phyloP scores from a whole-genome alignment of 2,888 invertebrate species.

The Callyntrura guangdongensis region DNA sequence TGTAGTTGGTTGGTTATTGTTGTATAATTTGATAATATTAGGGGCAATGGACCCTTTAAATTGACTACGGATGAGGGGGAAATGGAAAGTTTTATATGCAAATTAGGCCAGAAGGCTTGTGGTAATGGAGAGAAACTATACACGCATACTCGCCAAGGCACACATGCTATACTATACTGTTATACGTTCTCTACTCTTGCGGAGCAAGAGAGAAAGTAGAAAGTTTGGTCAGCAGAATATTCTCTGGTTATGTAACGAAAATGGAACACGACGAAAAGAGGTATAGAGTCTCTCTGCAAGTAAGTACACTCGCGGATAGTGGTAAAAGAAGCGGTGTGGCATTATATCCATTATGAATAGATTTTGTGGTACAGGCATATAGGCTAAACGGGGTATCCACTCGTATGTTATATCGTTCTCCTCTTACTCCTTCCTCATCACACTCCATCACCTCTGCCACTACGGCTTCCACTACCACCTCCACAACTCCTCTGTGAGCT shows the following conservation, averaged over 20 bases:
- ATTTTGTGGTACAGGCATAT: neutral
- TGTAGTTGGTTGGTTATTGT: neutral
- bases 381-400: slow-evolving; percentile 30
- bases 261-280: neutral
- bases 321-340: neutral
- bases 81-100: slow-evolving; percentile 28
- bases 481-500: slow-evolving; percentile 31
- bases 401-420: neutral
- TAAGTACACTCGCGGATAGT: too few relatives aligned
- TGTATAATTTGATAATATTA: slow-evolving; percentile 16
- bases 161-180: neutral
- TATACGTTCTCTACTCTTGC: too few relatives aligned
- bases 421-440: slow-evolving; percentile 36
- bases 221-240: slow-evolving; percentile 47
- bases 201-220: neutral
- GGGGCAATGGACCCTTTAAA: slow-evolving; percentile 37
- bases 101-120: slow-evolving; percentile 23
- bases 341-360: slow-evolving; percentile 41
- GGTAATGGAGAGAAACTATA: neutral
- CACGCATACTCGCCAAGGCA: neutral
- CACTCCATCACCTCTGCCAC: slow-evolving; percentile 47
- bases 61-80: slow-evolving; percentile 23
- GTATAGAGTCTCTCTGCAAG: neutral
- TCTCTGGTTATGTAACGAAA: neutral
- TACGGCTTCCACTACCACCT: neutral